Percentiles rank a stretch among this genome's conserved stretches.
These are phyloP conservation scores for Drosophila pachea DNA, from an alignment of 1,140 invertebrate species.

Conservation along the genomic window DNA sequence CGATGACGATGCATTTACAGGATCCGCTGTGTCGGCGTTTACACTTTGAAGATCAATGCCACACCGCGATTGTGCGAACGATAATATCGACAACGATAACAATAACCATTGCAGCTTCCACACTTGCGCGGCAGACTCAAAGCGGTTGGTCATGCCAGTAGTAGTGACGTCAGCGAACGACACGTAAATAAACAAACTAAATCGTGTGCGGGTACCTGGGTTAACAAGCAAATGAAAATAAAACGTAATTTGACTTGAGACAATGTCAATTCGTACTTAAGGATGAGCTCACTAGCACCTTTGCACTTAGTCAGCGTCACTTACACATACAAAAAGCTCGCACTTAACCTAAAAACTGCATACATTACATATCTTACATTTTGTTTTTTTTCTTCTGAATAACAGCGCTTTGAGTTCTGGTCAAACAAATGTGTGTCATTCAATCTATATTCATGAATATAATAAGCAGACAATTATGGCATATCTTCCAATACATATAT, in stretches of 20 bases:
- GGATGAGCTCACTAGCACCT: conserved; percentile 19
- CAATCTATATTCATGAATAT: neutral
- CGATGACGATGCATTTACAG: conserved; percentile 1
- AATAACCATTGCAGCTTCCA: conserved; percentile 16
- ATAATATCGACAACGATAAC: neutral
- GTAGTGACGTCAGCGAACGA: conserved; percentile 10
- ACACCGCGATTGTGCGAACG: neutral
- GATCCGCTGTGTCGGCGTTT: neutral
- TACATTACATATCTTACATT: conserved; percentile 5
- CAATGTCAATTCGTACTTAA: neutral
- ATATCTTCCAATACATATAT: neutral
- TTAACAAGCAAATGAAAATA: conserved; percentile 15
- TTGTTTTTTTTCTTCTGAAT: neutral
- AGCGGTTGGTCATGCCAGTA: conserved; percentile 1
- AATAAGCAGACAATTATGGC: conserved; percentile 7
- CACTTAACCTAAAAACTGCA: conserved; percentile 7
- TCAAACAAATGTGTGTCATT: conserved; percentile 51
- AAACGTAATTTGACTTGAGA: conserved; percentile 9
- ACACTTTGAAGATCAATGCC: conserved; percentile 32
- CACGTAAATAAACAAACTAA: conserved; percentile 15
- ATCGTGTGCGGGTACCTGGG: neutral
- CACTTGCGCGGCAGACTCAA: conserved; percentile 11
- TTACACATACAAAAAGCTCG: neutral
- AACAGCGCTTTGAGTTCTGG: neutral
- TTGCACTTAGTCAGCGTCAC: conserved; percentile 48